A percentile compares a stretch with the other conserved stretches of the same genome.
Conservation (phyloP, 35 echinoderm and acorn worm genomes). For the Heliocidaris tuberculata region DNA sequence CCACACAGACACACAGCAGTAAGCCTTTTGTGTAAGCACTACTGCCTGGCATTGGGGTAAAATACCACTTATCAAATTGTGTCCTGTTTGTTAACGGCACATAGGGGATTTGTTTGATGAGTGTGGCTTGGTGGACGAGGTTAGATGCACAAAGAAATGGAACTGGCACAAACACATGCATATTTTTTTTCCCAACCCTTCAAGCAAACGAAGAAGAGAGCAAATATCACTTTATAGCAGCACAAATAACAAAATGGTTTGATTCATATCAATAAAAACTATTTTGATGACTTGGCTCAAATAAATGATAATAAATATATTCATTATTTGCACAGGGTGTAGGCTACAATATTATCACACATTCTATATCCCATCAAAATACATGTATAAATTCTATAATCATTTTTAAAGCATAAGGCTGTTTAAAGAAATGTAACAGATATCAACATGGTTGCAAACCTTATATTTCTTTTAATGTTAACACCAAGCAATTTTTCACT, state of each 20-base stretch:
- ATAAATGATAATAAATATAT: background rate
- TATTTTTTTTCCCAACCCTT: background rate
- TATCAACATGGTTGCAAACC: too few species aligned
- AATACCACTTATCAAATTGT: conserved; percentile 36
- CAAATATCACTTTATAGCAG: background rate
- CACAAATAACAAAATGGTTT: background rate
- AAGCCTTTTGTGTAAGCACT: conserved; percentile 7
- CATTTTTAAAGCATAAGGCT: too few species aligned
- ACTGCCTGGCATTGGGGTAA: background rate
- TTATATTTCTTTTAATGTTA: too few species aligned
- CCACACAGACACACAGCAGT: background rate
- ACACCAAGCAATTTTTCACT: too few species aligned
- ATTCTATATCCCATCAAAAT: too few species aligned
- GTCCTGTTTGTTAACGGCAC: conserved; percentile 26
- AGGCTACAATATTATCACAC: background rate
- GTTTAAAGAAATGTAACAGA: too few species aligned
- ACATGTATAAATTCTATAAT: too few species aligned
- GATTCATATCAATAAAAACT: background rate
- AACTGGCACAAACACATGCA: conserved; percentile 9
- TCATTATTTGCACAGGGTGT: background rate
- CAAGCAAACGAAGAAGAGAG: background rate
- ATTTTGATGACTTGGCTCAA: background rate
- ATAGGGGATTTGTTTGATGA: conserved; percentile 23
- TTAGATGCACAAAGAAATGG: background rate
- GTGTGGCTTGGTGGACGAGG: background rate